Conservation (phyloP, 1,140 invertebrate genomes). For the Chelonus insularis region DNA sequence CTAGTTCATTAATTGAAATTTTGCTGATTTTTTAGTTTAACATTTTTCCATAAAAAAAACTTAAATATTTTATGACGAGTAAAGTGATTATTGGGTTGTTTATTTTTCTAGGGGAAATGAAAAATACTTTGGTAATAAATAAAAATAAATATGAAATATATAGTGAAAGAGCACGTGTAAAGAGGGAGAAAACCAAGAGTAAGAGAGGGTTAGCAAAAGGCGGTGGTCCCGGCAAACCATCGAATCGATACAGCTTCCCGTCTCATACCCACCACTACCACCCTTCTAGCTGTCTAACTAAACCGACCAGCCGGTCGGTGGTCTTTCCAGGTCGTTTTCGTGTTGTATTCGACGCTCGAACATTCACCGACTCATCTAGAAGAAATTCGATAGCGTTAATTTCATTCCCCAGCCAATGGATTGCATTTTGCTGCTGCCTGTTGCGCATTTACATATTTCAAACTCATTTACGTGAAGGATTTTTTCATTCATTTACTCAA, state of each 20-base stretch:
- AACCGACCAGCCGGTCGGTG: too few species aligned
- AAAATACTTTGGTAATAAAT: too few species aligned
- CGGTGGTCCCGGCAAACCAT: conserved; percentile 32
- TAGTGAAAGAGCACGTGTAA: conserved; percentile 16
- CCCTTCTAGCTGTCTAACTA: neutral
- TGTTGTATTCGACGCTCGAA: too few species aligned
- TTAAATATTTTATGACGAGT: too few species aligned
- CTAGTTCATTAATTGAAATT: too few species aligned
- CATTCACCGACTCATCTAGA: neutral
- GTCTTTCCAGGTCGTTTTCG: too few species aligned
- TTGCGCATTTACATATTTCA: conserved; percentile 6
- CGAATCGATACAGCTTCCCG: conserved; percentile 33
- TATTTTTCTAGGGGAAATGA: too few species aligned
- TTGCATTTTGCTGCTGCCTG: neutral
- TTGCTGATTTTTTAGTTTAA: too few species aligned
- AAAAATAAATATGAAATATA: conserved; percentile 9
- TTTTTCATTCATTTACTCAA: neutral
- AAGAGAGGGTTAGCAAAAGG: conserved; percentile 25
- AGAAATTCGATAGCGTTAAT: neutral
- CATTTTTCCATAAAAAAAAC: too few species aligned
- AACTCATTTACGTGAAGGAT: neutral
- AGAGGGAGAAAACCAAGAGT: neutral
- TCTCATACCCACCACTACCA: conserved; percentile 7
- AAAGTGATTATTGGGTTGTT: too few species aligned
- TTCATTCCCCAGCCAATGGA: neutral